phyloP scores from a whole-genome alignment of 92 coral and sea anemone species.

The Umimayanthus chanpuru region DNA sequence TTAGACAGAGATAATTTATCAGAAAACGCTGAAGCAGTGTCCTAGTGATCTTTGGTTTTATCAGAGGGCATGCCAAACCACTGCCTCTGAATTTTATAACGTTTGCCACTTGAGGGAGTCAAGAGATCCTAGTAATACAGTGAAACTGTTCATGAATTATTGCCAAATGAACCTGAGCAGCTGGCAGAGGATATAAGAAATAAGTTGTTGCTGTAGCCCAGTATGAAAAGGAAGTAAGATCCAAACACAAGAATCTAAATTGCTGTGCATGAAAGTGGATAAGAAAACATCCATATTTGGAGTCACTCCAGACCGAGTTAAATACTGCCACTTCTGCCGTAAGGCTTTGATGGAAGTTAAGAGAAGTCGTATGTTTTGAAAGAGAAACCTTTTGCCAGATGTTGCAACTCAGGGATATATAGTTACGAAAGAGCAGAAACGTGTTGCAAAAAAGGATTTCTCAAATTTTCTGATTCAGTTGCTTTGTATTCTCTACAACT shows the following conservation, averaged over 20 bases:
- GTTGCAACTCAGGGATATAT: constrained; percentile 7
- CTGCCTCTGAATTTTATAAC: constrained; percentile 26
- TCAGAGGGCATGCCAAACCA: constrained; percentile 29
- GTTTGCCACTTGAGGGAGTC: constrained; percentile 26
- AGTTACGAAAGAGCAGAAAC: neutral
- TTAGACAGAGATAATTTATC: constrained; percentile 2
- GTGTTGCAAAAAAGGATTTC: neutral
- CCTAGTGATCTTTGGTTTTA: constrained; percentile 17
- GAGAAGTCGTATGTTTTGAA: constrained; percentile 13
- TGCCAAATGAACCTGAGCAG: neutral
- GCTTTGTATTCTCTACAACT: too few species aligned
- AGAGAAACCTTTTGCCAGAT: constrained; percentile 10
- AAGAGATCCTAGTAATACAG: neutral
- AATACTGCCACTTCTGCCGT: constrained; percentile 26
- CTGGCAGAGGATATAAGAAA: too few species aligned
- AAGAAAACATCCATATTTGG: too few species aligned
- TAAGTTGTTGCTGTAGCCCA: neutral
- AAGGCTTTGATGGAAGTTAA: constrained; percentile 20
- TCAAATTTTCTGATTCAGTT: too few species aligned
- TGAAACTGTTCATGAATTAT: constrained; percentile 28
- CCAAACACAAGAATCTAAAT: neutral
- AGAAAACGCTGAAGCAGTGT: constrained; percentile 1
- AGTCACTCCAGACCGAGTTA: too few species aligned
- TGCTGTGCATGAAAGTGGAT: too few species aligned
- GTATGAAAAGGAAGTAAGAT: neutral